Evolutionary conservation across 1,140 invertebrate species (phyloP), one percentile per base, ranked within the genome.

Genomic region (Drosophila parabipectinata): DNA sequence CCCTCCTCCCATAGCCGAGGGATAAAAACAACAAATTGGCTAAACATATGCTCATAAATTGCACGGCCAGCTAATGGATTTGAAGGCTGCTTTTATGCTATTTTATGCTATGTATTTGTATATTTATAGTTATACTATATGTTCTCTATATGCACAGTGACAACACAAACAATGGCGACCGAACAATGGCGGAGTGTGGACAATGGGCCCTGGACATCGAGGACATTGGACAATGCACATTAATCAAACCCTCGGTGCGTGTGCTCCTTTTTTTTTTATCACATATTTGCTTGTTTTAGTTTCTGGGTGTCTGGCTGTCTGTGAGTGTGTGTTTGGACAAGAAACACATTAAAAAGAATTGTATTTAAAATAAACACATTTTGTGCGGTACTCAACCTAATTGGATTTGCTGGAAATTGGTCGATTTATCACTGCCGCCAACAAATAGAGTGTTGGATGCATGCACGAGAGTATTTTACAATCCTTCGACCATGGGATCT

Each of bases 101-200:
- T 37, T 18, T 44, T 15, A 73, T 75, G 47, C 21, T 67, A 57
- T 74, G 69, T 39, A 57, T 74, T 68, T 79, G 58, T 66, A 69
- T 63, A 37, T 52, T 63, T 51, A 26, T 67, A 24, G 8, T 10
- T 24, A 47, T 47, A 47, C 8, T 47, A 12, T 21, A 47, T 47
- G 44, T 47, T 69, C 34, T 56, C 44, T 69, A 45, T 69, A 51
- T 54, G 68, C 48, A 80, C 77, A 85, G 63, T 62, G 80, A 83
- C 80, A 84, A 61, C 48, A 14, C 77, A 77, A 85, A 85, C 80
- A 84, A 84, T 77, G 77, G 59, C 39, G 30, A 50, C 45, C 37
- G 34, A 57, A 44, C 57, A 67, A 75, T 68, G 62, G 41, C 14
- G n/a, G 50, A 50, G 57, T 72, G 64, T 61, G 78, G 60, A 64